phyloP scores from a whole-genome alignment of 2,113 vertebrate species.

The Erinaceus europaeus region DNA sequence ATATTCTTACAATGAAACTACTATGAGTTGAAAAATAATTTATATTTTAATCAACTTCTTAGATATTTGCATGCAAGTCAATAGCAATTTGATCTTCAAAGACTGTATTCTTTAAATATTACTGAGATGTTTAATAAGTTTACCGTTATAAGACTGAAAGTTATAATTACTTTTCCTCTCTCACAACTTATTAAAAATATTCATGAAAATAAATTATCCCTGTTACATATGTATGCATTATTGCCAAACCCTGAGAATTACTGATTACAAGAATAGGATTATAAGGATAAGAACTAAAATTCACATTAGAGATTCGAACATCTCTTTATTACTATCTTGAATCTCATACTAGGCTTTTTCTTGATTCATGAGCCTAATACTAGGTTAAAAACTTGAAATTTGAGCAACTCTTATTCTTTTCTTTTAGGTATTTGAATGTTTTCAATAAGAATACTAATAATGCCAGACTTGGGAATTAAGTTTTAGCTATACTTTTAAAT shows the following conservation, averaged over 20 bases:
- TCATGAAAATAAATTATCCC: slow-evolving; percentile 80
- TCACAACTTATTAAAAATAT: slow-evolving; percentile 65
- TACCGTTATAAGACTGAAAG: slow-evolving; percentile 72
- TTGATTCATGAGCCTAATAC: too few species aligned
- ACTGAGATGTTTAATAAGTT: slow-evolving; percentile 73
- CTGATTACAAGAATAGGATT: slow-evolving; percentile 67
- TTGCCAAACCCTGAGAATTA: slow-evolving; percentile 64
- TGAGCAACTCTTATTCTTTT: neutral
- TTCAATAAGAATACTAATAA: neutral
- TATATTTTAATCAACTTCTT: slow-evolving; percentile 58
- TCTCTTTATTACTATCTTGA: neutral
- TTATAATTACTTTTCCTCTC: slow-evolving; percentile 76
- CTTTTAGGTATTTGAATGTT: neutral
- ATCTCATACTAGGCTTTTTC: neutral
- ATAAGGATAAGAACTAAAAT: slow-evolving; percentile 32
- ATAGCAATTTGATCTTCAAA: slow-evolving; percentile 59
- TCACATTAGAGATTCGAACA: neutral
- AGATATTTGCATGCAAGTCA: slow-evolving; percentile 56
- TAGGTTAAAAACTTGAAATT: too few species aligned
- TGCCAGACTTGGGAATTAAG: neutral
- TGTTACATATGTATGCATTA: slow-evolving; percentile 73
- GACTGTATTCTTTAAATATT: slow-evolving; percentile 56
- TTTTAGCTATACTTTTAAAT: neutral
- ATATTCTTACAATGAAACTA: neutral
- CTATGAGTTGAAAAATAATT: slow-evolving; percentile 44